Percentiles rank a stretch among this genome's conserved stretches.
phyloP scores from a whole-genome alignment of 1,140 invertebrate species.

The Papilio polyxenes region DNA sequence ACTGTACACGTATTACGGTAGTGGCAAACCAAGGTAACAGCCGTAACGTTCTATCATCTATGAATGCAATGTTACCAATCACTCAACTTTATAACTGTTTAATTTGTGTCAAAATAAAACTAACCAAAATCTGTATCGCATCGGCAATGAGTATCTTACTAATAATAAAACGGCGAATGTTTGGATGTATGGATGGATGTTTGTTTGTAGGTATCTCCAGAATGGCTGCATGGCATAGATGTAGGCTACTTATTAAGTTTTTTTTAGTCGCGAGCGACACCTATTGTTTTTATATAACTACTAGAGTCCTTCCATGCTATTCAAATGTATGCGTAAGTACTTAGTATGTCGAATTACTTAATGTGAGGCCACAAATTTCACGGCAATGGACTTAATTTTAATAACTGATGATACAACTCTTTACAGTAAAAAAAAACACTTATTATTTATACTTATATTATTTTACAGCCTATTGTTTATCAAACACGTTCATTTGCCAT shows the following conservation, averaged over 20 bases:
- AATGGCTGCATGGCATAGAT: neutral
- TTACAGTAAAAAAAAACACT: neutral
- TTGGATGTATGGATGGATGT: too few relatives aligned
- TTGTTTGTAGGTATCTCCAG: neutral
- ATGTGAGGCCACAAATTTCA: neutral
- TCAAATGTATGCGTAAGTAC: neutral
- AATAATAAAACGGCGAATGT: too few relatives aligned
- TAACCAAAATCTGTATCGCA: too few relatives aligned
- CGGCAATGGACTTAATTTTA: neutral
- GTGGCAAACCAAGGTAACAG: too few relatives aligned
- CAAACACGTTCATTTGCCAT: neutral
- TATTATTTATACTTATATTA: neutral
- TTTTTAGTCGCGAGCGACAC: neutral
- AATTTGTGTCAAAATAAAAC: too few relatives aligned
- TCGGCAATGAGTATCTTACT: too few relatives aligned
- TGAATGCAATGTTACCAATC: too few relatives aligned
- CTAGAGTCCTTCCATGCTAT: too few relatives aligned
- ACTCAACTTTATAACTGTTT: too few relatives aligned
- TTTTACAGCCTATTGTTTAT: neutral
- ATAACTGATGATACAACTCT: neutral
- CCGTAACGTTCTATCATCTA: too few relatives aligned
- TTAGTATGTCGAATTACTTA: neutral
- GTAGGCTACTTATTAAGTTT: neutral
- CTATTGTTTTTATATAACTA: too few relatives aligned
- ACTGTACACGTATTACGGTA: too few relatives aligned